phyloP scores from a whole-genome alignment of 2,888 invertebrate genomes.

The Eupithecia inturbata region DNA sequence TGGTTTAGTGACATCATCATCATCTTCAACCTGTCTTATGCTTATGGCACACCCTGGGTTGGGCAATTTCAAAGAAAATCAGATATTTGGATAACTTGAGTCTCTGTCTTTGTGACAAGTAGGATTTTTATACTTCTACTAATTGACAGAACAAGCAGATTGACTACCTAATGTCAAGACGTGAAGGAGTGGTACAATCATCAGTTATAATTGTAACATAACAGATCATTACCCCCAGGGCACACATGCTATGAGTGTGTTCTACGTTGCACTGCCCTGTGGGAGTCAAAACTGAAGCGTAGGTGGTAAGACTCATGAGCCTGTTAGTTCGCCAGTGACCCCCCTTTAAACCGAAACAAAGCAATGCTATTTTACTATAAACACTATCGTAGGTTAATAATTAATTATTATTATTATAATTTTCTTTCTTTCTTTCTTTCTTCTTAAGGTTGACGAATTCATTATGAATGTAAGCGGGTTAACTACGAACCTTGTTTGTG shows the following conservation, averaged over 20 bases:
- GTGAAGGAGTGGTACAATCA: neutral
- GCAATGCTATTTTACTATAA: neutral
- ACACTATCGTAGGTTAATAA: neutral
- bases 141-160: neutral
- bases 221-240: neutral
- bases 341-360: neutral
- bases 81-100: neutral
- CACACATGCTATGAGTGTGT: neutral
- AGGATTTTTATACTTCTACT: neutral
- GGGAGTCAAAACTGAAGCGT: neutral
- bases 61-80: neutral
- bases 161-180: neutral
- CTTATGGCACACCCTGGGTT: neutral
- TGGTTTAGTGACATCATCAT: conserved; percentile 14
- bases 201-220: no score
- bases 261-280: neutral
- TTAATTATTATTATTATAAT: no score
- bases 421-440: no score
- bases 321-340: neutral
- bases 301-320: neutral
- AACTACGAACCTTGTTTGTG: neutral
- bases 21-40: neutral
- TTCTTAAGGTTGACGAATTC: neutral
- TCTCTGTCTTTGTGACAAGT: neutral
- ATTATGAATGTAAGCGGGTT: neutral